These are phyloP conservation scores for Thelaira solivaga DNA, from an alignment of 2,888 invertebrate species.

Conservation along the genomic window DNA sequence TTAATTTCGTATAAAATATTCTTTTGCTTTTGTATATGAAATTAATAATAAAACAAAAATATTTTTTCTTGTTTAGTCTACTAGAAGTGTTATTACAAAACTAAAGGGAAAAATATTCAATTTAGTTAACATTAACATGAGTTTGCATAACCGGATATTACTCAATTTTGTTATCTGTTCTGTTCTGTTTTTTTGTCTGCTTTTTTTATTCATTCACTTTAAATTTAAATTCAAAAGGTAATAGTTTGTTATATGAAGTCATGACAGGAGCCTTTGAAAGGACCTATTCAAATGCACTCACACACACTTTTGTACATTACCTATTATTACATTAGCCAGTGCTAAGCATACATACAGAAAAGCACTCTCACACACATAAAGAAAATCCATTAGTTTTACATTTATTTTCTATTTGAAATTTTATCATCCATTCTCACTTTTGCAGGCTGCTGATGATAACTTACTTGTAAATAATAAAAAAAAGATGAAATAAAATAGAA, in stretches of 20 bases:
- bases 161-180: conserved; percentile 12
- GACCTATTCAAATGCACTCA: not conserved
- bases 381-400: conserved; percentile 25
- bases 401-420: not conserved
- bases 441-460: not conserved
- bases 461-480: conserved; percentile 36
- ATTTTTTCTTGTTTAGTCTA: conserved; percentile 11
- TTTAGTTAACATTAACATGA: conserved; percentile 34
- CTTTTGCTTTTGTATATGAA: conserved; percentile 16
- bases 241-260: not conserved
- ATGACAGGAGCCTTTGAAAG: not conserved
- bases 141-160: conserved; percentile 50
- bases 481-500: not conserved
- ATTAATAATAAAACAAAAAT: conserved; percentile 28
- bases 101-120: conserved; percentile 9
- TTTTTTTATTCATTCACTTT: not conserved
- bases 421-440: not conserved
- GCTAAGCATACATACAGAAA: no score
- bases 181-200: no score
- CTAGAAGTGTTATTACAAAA: conserved; percentile 16
- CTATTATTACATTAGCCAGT: not conserved
- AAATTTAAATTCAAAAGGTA: conserved; percentile 9
- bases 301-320: conserved; percentile 11
- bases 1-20: conserved; percentile 27
- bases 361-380: no score